Evolutionary conservation across 2,888 invertebrate genomes (phyloP).

Genomic region (Heteropelma amictum): DNA sequence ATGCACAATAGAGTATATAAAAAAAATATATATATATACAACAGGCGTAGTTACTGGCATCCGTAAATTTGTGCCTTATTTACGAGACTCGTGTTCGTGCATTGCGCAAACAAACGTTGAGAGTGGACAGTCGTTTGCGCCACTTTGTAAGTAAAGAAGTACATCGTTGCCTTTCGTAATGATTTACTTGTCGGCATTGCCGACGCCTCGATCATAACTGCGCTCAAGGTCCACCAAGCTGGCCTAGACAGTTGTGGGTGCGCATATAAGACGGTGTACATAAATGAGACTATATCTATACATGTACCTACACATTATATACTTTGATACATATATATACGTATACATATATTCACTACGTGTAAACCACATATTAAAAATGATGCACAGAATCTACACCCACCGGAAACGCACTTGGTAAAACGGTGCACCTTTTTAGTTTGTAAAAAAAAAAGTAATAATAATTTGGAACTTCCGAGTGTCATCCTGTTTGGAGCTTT

Average conservation of each 20-base stretch:
- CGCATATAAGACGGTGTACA: not conserved
- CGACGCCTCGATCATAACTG: slow-evolving; percentile 55
- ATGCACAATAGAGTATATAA: not conserved
- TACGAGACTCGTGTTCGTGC: slow-evolving; percentile 9
- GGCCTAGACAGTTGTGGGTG: slow-evolving; percentile 47
- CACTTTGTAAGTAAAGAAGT: slow-evolving; percentile 59
- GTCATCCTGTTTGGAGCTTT: too few species aligned
- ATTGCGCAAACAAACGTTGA: slow-evolving; percentile 47
- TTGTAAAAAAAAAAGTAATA: too few species aligned
- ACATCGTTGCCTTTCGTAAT: slow-evolving; percentile 37
- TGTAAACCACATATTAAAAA: too few species aligned
- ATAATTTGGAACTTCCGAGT: too few species aligned
- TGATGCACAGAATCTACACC: too few species aligned
- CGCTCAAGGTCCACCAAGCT: slow-evolving; percentile 67
- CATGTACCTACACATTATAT: too few species aligned
- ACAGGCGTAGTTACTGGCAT: slow-evolving; percentile 21
- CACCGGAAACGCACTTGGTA: not conserved
- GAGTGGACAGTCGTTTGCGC: slow-evolving; percentile 43
- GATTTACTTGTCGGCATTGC: slow-evolving; percentile 28
- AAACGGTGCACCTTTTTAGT: too few species aligned
- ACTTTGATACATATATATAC: too few species aligned
- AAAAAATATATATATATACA: too few species aligned
- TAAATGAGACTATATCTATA: too few species aligned
- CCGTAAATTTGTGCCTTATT: slow-evolving; percentile 32
- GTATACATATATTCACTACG: too few species aligned